phyloP scores from a whole-genome alignment of 2,113 vertebrate genomes.

The Eulemur rufifrons region DNA sequence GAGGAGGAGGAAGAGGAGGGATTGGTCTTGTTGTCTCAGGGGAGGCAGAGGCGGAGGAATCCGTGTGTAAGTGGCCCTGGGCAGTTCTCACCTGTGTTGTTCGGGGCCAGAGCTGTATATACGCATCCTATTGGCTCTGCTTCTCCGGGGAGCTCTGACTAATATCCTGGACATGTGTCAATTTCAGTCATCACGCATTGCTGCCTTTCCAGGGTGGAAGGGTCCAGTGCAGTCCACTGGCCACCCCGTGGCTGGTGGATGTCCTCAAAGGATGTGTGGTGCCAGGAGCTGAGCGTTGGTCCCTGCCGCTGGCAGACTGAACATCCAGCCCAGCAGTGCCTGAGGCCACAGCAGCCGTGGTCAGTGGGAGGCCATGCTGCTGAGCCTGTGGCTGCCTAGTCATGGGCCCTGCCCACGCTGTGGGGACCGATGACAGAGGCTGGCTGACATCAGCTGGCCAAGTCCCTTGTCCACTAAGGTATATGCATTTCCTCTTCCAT shows the following conservation, averaged over 20 bases:
- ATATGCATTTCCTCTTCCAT: accelerated
- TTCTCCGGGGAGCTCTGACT: background rate
- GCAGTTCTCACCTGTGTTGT: background rate
- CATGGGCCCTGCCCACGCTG: accelerated
- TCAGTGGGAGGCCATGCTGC: background rate
- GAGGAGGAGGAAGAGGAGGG: background rate
- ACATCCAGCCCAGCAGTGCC: background rate
- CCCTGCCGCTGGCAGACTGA: background rate
- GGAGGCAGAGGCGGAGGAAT: background rate
- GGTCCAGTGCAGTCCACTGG: accelerated
- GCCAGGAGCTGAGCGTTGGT: background rate
- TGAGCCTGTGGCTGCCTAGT: background rate
- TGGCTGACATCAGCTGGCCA: background rate
- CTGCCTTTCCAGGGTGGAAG: background rate
- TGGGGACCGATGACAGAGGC: background rate
- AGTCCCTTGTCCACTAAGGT: background rate
- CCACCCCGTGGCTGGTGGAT: background rate
- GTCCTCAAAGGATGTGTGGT: accelerated
- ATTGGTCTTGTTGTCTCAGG: background rate
- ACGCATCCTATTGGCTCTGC: accelerated
- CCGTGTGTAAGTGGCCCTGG: background rate
- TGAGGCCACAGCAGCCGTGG: background rate
- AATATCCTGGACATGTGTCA: accelerated
- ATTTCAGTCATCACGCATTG: background rate
- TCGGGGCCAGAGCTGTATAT: background rate